Base-by-base conservation (phyloP, 2,888 invertebrate genomes). In the Diplazon laetatorius region DNA sequence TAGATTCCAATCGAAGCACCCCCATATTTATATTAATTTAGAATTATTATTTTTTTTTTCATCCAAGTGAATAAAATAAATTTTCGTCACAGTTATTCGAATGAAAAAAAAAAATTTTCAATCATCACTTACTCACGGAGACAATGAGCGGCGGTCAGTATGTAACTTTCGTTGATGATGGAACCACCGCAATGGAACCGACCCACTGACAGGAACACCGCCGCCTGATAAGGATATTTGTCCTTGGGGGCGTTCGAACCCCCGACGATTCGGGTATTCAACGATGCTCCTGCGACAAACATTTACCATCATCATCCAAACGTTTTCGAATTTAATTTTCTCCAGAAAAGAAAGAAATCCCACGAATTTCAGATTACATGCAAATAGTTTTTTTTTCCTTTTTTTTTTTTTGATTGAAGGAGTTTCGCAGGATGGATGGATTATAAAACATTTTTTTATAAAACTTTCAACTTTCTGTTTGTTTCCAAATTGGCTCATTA, bases 131-230 rank as follows among this genome's bases (percentile, higher is more conserved):
- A 63, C 63, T 8, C 18, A 9, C 2, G 0, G 12, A 63, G 0
- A 6, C 48, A 48, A 35, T 63, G 63, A 30, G 48, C 48, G 8
- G 63, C 63, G n/a, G 63, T 63, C 20, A 63, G 63, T 18, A 48
- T 50, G 48, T 20, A 50, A 20, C 63, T 46, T 9, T 48, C 14
- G n/a, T 50, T 35, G 20, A 63, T 37, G n/a, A 63, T 63, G 48
- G 63, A 63, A 48, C 63, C 63, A n/a, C 63, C 63, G 35, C 48
- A 48, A 4, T 50, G 63, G n/a, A 63, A 50, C 14, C 6, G 18
- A 2, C 0, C 6, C 0, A 9, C n/a, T 0, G 0, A 0, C 16
- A 18, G 0, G 48, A 46, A 63, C 20, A 63, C 9, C 2, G 63
- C 46, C 2, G 48, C 48, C 20, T 63, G 63, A 16, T 63, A 63